Conservation (phyloP, 2,888 invertebrate genomes). For the Mactromeris polynyma region DNA sequence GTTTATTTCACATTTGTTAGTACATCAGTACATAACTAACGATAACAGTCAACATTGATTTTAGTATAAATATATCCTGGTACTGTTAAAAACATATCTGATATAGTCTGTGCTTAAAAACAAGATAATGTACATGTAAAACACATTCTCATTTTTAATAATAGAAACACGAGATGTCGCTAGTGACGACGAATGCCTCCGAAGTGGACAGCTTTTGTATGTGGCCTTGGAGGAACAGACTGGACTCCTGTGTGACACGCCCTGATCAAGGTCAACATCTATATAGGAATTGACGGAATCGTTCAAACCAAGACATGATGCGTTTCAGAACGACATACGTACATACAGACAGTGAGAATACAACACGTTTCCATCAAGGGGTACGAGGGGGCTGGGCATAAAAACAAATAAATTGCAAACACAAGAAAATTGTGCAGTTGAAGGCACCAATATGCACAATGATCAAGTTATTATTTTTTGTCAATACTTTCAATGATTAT, state of each 20-base stretch:
- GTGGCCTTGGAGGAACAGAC: too few species aligned
- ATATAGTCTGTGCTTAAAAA: not conserved
- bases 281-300: too few species aligned
- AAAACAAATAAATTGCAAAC: not conserved
- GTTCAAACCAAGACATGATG: too few species aligned
- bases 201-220: too few species aligned
- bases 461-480: not conserved
- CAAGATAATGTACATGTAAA: not conserved
- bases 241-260: too few species aligned
- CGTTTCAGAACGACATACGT: too few species aligned
- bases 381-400: too few species aligned
- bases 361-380: too few species aligned
- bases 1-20: conserved; percentile 39
- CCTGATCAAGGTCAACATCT: too few species aligned
- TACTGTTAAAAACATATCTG: conserved; percentile 2
- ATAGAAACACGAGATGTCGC: not conserved
- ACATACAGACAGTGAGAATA: too few species aligned
- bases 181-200: too few species aligned
- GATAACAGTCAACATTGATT: conserved; percentile 15
- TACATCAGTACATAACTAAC: conserved; percentile 34
- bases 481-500: not conserved
- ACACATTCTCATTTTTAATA: not conserved
- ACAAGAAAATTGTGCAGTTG: not conserved
- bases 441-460: not conserved
- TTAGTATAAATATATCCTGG: conserved; percentile 1